Percentiles rank a stretch among this genome's conserved stretches.
These are phyloP conservation scores for Exocentrus adspersus DNA, from an alignment of 2,888 invertebrate genomes.

Conservation along the genomic window DNA sequence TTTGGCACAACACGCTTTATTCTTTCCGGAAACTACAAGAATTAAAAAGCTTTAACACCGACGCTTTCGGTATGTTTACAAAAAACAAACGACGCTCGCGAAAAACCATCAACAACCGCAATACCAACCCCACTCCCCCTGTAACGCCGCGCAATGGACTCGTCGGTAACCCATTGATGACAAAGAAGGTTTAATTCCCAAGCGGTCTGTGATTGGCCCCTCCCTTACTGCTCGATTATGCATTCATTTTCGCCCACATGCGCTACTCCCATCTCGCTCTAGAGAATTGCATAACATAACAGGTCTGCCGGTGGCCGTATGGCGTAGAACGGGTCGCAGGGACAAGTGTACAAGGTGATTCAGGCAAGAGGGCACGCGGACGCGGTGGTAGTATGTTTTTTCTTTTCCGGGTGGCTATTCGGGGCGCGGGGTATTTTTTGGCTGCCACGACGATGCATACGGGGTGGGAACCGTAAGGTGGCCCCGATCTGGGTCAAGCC, in stretches of 20 bases:
- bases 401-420: not conserved
- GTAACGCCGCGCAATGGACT: constrained; percentile 68
- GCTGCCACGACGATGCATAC: not conserved
- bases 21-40: constrained; percentile 2
- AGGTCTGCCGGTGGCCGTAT: constrained; percentile 36
- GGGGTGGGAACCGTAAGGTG: not conserved
- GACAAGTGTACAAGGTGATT: constrained; percentile 35
- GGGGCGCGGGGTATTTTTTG: not conserved
- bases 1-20: not conserved
- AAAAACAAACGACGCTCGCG: not conserved
- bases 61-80: not conserved
- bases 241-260: constrained; percentile 59
- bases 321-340: constrained; percentile 34
- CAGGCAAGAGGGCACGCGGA: too few species aligned
- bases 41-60: constrained; percentile 24
- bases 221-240: constrained; percentile 60
- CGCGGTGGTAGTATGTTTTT: constrained; percentile 15
- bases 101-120: not conserved
- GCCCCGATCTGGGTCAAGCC: not conserved
- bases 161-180: constrained; percentile 77
- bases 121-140: constrained; percentile 37
- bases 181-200: constrained; percentile 66
- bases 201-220: constrained; percentile 72
- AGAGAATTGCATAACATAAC: constrained; percentile 57
- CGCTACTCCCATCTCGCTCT: constrained; percentile 53